Evolutionary conservation across 2,888 invertebrate species (phyloP), one percentile per base, ranked within the genome.

Genomic region (Cataglyphis livida): DNA sequence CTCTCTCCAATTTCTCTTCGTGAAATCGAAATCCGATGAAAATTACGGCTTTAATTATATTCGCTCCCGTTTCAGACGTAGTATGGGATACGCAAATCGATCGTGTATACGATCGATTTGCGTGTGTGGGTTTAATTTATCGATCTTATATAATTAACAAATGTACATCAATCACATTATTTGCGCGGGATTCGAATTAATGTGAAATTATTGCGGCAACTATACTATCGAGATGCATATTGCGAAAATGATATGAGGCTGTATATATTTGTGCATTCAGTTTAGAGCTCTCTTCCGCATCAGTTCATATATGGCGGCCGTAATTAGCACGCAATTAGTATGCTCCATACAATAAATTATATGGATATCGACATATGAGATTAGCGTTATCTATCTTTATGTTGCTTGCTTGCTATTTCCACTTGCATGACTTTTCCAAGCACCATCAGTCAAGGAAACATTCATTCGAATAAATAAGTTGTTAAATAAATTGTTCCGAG

Each of bases 381-480:
- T 70, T 48, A 35, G 7, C 51, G 1, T n/a, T 51, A 51, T 7
- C 51, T n/a, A 15, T 25, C n/a, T 57, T 32, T 57, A 57, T 1
- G 12, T 54, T 18, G 32, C 44, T 76, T 76, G 32, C 44, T 76
- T 41, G n/a, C 44, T 41, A 32, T 73, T 84, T 84, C 76, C 84
- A 83, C 82, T 83, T 84, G 82, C 84, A 73, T 15, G 64, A 61
- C 59, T 66, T 51, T 51, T 48, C n/a, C 15, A 59, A 32, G n/a
- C 25, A 51, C 38, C n/a, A 51, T 48, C 38, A 44, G n/a, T 41
- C 15, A 61, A n/a, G 35, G 12, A 35, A 68, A 70, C 35, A n/a
- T 15, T 61, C 6, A 25, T 44, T 57, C 4, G 6, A 28, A 38
- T 51, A 54, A 64, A 41, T 71, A 54, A 59, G 54, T 71, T 12